A percentile compares a stretch with the other conserved stretches of the same genome.
Conservation (phyloP, 2,888 invertebrate genomes). For the Ommatoiulus sabulosus region DNA sequence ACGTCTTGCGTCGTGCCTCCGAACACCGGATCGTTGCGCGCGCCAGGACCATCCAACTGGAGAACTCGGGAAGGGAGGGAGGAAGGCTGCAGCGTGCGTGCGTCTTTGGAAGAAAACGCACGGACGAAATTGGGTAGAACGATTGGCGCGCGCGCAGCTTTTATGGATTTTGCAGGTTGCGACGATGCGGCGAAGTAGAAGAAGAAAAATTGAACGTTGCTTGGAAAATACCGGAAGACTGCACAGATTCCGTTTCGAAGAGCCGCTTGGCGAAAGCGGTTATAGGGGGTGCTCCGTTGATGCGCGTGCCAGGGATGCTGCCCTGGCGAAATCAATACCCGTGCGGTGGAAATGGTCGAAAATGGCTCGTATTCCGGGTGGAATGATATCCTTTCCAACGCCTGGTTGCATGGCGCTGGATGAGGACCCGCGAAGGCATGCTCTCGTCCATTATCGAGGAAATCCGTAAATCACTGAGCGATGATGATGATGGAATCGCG, state of each 20-base stretch:
- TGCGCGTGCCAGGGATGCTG: not conserved
- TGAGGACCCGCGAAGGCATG: too few relatives aligned
- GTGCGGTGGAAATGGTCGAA: too few relatives aligned
- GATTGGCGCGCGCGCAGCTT: constrained; percentile 16
- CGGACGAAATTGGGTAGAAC: not conserved
- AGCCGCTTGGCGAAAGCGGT: not conserved
- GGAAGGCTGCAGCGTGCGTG: not conserved
- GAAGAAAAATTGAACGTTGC: not conserved
- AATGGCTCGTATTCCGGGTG: too few relatives aligned
- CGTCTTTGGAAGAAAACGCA: not conserved
- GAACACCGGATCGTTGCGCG: constrained; percentile 23
- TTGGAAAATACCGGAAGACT: not conserved
- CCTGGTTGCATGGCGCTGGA: too few relatives aligned
- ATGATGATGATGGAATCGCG: too few relatives aligned
- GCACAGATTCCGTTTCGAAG: not conserved
- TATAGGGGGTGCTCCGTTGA: not conserved
- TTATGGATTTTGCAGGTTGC: constrained; percentile 47
- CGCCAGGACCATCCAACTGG: constrained; percentile 48
- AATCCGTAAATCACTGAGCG: too few relatives aligned
- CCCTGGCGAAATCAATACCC: not conserved
- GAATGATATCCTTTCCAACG: too few relatives aligned
- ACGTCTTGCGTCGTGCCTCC: not conserved
- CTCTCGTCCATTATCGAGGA: too few relatives aligned
- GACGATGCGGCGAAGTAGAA: not conserved
- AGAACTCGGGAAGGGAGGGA: not conserved